A percentile compares a stretch with the other conserved stretches of the same genome.
phyloP scores from a whole-genome alignment of 2,888 invertebrate species.

The Branchinecta sandiegonensis region DNA sequence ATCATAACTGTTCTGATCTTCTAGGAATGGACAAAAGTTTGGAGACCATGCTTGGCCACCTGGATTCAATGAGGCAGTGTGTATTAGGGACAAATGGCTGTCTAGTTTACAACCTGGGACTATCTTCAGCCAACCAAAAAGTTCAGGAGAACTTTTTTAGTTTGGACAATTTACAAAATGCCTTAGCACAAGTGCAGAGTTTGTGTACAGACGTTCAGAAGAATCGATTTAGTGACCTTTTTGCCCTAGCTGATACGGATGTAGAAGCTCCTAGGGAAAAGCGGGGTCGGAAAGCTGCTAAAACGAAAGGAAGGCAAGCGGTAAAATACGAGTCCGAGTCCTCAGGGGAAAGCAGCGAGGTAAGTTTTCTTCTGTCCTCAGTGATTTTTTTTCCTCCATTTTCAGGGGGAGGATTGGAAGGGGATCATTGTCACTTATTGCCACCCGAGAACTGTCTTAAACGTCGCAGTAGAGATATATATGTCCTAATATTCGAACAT shows the following conservation, averaged over 20 bases:
- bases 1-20: neutral
- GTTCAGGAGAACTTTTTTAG: conserved; percentile 48
- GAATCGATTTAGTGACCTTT: conserved; percentile 77
- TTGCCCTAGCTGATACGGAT: conserved; percentile 68
- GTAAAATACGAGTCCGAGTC: conserved; percentile 49
- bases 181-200: conserved; percentile 62
- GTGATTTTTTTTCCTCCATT: conserved; percentile 17
- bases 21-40: conserved; percentile 44
- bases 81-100: conserved; percentile 39
- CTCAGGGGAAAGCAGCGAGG: conserved; percentile 65
- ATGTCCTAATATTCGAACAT: too few species aligned
- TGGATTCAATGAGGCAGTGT: conserved; percentile 71
- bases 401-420: too few species aligned
- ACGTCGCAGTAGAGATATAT: too few species aligned
- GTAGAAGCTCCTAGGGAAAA: conserved; percentile 43
- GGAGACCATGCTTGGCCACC: conserved; percentile 75
- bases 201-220: conserved; percentile 75
- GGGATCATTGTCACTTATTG: too few species aligned
- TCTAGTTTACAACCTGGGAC: conserved; percentile 20
- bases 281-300: conserved; percentile 26
- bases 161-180: conserved; percentile 78
- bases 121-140: conserved; percentile 20
- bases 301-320: conserved; percentile 36
- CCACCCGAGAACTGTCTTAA: too few species aligned
- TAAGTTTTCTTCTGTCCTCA: conserved; percentile 33